Evolutionary conservation across 2,113 vertebrate genomes (phyloP).

Genomic region (Dasyornis broadbenti): DNA sequence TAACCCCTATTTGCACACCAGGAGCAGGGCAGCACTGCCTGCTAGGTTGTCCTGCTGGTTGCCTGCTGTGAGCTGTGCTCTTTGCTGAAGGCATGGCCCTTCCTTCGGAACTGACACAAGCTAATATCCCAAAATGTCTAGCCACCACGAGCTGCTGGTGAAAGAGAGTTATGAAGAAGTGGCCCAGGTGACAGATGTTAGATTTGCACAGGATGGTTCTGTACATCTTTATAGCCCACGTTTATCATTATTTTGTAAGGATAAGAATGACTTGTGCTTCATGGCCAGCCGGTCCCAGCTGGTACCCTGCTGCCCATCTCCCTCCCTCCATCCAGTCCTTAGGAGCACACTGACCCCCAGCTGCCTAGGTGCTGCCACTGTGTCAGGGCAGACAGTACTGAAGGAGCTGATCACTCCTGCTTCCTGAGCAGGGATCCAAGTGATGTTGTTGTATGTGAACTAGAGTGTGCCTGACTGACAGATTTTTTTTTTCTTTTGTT

Average conservation of each 20-base stretch:
- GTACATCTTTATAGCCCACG: not conserved
- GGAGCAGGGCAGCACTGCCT: not conserved
- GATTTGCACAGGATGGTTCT: not conserved
- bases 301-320: not conserved
- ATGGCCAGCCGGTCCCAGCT: not conserved
- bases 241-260: not conserved
- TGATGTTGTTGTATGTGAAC: not conserved
- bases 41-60: not conserved
- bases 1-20: not conserved
- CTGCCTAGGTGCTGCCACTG: not conserved
- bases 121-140: not conserved
- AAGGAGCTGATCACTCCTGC: not conserved
- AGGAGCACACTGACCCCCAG: not conserved
- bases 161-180: not conserved
- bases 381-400: accelerated
- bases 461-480: not conserved
- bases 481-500: not conserved
- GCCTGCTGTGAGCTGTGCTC: not conserved
- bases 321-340: not conserved
- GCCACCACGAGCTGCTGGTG: not conserved
- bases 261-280: not conserved
- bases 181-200: not conserved
- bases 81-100: not conserved
- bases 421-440: not conserved
- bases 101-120: not conserved